Conservation (phyloP, 2,888 invertebrate genomes). For the Proisotoma minuta region DNA sequence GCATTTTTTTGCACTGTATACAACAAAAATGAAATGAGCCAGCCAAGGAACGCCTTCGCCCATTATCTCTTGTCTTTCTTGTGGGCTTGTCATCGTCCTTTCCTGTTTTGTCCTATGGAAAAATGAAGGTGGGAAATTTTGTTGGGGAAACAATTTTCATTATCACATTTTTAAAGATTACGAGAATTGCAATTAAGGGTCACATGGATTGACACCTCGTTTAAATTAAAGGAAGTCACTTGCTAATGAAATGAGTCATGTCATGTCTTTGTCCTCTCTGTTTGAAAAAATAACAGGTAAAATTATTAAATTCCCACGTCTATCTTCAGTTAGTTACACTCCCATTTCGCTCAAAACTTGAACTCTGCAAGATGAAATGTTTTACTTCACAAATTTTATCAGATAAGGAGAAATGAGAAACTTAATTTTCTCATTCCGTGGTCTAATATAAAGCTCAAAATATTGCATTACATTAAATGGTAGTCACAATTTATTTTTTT, state of each 20-base stretch:
- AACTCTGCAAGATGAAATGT: too few relatives aligned
- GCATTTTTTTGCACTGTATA: constrained; percentile 1
- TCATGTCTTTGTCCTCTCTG: not conserved
- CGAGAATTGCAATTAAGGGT: not conserved
- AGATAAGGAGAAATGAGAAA: too few relatives aligned
- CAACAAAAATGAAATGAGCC: too few relatives aligned
- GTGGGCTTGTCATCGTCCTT: too few relatives aligned
- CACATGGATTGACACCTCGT: too few relatives aligned
- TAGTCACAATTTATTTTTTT: constrained; percentile 7
- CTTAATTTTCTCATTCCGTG: constrained; percentile 16
- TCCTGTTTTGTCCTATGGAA: too few relatives aligned
- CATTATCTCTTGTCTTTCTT: constrained; percentile 4
- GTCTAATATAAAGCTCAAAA: not conserved
- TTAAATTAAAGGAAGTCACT: not conserved
- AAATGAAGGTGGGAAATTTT: not conserved
- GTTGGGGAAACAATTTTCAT: constrained; percentile 2
- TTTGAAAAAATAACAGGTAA: not conserved
- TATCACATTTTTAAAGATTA: not conserved
- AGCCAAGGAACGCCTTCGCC: constrained; percentile 4
- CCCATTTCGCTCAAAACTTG: too few relatives aligned
- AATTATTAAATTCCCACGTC: constrained; percentile 2
- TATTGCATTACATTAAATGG: not conserved
- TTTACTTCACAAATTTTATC: too few relatives aligned
- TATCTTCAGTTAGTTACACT: too few relatives aligned
- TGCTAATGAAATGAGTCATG: not conserved